Percentiles rank a stretch among this genome's conserved stretches.
phyloP scores from a whole-genome alignment of 2,113 vertebrate genomes.

The Eonycteris spelaea region DNA sequence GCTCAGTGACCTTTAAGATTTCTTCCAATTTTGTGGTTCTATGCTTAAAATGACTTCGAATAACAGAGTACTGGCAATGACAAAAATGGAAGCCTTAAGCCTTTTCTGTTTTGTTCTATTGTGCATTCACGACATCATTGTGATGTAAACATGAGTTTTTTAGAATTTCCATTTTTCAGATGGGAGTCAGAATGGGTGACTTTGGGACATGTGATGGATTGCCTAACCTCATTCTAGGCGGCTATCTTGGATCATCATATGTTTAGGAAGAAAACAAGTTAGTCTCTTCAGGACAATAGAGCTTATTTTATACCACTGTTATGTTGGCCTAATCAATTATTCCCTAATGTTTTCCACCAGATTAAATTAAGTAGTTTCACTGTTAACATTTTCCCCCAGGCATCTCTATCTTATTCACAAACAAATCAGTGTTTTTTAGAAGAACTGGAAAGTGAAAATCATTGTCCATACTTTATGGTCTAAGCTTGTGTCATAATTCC shows the following conservation, averaged over 20 bases:
- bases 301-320: neutral
- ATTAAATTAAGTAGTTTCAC: neutral
- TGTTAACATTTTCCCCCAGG: neutral
- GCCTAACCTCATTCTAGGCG: neutral
- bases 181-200: neutral
- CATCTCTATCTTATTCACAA: neutral
- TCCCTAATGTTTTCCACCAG: neutral
- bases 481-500: neutral
- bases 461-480: neutral
- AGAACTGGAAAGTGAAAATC: neutral
- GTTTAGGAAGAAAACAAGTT: constrained; percentile 9
- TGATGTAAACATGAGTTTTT: constrained; percentile 34
- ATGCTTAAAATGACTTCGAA: neutral
- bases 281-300: neutral
- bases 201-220: constrained; percentile 26
- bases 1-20: neutral
- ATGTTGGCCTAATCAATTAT: neutral
- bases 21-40: neutral
- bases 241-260: neutral
- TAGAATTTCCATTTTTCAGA: constrained; percentile 44
- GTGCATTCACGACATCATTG: neutral
- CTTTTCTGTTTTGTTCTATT: neutral
- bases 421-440: neutral
- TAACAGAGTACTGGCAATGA: neutral
- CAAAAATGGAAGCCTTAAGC: neutral